Conservation (phyloP, 2,797 vertebrate species). For the Bucorvus abyssinicus region DNA sequence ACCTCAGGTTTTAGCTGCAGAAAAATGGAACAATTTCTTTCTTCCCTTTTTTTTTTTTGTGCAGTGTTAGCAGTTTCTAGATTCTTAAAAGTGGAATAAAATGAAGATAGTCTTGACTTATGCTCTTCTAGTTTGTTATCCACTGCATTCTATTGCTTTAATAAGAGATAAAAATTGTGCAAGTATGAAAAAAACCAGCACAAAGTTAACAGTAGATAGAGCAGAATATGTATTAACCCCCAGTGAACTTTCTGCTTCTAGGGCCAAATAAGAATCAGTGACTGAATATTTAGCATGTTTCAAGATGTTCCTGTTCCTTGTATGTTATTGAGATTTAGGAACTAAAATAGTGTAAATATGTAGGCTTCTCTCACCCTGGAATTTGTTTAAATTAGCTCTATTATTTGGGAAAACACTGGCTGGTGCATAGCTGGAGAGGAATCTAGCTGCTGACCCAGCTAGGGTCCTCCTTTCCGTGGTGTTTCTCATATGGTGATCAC, state of each 20-base stretch:
- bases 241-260: not conserved
- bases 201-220: not conserved
- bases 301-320: not conserved
- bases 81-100: not conserved
- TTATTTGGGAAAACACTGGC: not conserved
- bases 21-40: not conserved
- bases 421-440: not conserved
- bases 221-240: not conserved
- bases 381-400: not conserved
- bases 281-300: not conserved
- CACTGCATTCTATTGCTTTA: not conserved
- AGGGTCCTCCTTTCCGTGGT: not conserved
- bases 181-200: not conserved
- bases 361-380: not conserved
- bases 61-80: not conserved
- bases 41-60: not conserved
- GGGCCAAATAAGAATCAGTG: not conserved
- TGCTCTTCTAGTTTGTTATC: not conserved
- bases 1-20: not conserved
- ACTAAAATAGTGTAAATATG: not conserved
- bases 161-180: not conserved
- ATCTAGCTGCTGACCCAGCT: not conserved
- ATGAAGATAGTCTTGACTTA: not conserved
- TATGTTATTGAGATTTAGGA: not conserved
- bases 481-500: rapidly evolving